These are phyloP conservation scores for Sphecodes monilicornis DNA, from an alignment of 2,888 invertebrate species.

Conservation along the genomic window DNA sequence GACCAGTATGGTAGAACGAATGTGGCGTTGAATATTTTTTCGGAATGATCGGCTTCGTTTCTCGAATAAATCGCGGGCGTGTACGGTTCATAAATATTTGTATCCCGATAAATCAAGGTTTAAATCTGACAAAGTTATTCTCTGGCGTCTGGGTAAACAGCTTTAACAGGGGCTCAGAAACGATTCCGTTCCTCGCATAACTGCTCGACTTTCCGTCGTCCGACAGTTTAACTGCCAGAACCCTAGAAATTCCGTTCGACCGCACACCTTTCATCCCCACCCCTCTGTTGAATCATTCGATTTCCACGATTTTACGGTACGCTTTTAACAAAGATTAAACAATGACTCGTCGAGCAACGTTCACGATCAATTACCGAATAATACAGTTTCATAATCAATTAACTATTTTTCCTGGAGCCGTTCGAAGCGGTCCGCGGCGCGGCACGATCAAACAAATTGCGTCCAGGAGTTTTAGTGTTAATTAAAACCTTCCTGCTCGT, in stretches of 20 bases:
- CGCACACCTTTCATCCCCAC: neutral
- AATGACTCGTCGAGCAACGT: neutral
- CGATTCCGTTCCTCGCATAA: neutral
- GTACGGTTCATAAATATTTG: neutral
- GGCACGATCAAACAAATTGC: neutral
- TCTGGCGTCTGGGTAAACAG: neutral
- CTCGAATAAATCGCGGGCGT: neutral
- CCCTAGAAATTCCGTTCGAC: neutral
- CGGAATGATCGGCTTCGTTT: neutral
- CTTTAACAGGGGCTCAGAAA: neutral
- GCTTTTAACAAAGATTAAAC: neutral
- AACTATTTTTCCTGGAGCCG: neutral
- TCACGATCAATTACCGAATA: neutral
- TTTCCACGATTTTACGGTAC: neutral
- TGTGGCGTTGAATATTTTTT: neutral
- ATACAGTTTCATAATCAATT: neutral
- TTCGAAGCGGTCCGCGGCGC: neutral
- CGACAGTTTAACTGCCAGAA: neutral
- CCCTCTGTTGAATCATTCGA: neutral
- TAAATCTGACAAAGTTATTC: constrained; percentile 4
- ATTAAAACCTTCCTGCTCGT: neutral
- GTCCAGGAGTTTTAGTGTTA: neutral
- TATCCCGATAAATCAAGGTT: neutral
- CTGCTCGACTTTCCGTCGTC: constrained; percentile 3
- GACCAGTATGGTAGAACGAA: neutral